A percentile compares a stretch with the other conserved stretches of the same genome.
Conservation (phyloP, 2,113 vertebrate genomes). For the Corapipo altera region DNA sequence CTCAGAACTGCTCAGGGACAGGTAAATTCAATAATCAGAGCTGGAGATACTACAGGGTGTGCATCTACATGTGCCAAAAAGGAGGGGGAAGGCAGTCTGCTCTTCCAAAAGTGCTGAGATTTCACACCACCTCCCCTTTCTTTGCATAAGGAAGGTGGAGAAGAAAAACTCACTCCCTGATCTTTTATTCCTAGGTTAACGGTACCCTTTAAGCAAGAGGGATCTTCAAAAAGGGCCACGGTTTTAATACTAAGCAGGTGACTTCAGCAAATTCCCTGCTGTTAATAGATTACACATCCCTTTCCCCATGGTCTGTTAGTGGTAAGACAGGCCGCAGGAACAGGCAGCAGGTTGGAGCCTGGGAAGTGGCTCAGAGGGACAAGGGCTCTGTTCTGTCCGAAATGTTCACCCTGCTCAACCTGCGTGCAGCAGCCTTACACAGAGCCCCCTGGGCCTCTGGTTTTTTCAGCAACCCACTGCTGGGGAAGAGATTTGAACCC, state of each 20-base stretch:
- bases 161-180: background rate
- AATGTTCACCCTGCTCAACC: background rate
- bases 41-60: background rate
- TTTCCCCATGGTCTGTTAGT: background rate
- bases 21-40: background rate
- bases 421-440: background rate
- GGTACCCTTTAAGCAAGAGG: slow-evolving; percentile 1
- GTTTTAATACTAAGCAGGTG: background rate
- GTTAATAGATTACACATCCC: background rate
- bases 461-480: background rate
- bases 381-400: background rate
- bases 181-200: background rate
- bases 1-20: background rate
- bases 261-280: background rate
- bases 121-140: background rate
- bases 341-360: background rate
- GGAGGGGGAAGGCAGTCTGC: background rate
- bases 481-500: background rate
- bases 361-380: background rate
- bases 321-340: background rate
- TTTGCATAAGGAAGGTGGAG: background rate
- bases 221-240: background rate
- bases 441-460: background rate
- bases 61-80: background rate
- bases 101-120: background rate